These are phyloP conservation scores for Hypsopygia costalis DNA, from an alignment of 2,888 invertebrate genomes.

Conservation along the genomic window DNA sequence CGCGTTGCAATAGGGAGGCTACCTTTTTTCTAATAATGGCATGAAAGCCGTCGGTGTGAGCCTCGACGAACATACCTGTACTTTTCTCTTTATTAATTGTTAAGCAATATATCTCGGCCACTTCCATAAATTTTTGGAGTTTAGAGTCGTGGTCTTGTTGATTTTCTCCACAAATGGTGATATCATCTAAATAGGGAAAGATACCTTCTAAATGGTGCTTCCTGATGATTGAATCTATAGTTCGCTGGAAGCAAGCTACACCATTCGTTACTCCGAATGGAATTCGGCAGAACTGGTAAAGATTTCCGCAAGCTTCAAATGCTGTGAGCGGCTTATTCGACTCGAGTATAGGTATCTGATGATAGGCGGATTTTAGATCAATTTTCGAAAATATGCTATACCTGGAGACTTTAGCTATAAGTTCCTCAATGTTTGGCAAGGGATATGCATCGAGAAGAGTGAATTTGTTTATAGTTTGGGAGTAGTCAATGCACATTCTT, in stretches of 20 bases:
- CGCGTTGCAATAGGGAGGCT: no score
- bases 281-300: conserved; percentile 6
- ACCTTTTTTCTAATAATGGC: no score
- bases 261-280: conserved; percentile 10
- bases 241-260: no score
- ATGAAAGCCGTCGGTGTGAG: no score
- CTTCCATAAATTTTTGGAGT: conserved; percentile 2
- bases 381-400: neutral
- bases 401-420: conserved; percentile 5
- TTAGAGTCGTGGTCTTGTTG: conserved; percentile 16
- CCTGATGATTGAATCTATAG: no score
- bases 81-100: no score
- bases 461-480: conserved; percentile 8
- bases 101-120: no score
- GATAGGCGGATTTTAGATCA: neutral
- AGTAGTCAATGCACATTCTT: conserved; percentile 8
- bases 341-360: neutral
- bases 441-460: conserved; percentile 8
- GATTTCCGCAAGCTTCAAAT: neutral
- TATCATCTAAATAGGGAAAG: conserved; percentile 20
- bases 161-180: conserved; percentile 17
- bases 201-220: conserved; percentile 8
- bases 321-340: neutral
- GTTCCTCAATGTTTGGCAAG: conserved; percentile 5
- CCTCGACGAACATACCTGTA: no score